Base-by-base conservation (phyloP, 2,888 invertebrate genomes). In the Drosophila eohydei region DNA sequence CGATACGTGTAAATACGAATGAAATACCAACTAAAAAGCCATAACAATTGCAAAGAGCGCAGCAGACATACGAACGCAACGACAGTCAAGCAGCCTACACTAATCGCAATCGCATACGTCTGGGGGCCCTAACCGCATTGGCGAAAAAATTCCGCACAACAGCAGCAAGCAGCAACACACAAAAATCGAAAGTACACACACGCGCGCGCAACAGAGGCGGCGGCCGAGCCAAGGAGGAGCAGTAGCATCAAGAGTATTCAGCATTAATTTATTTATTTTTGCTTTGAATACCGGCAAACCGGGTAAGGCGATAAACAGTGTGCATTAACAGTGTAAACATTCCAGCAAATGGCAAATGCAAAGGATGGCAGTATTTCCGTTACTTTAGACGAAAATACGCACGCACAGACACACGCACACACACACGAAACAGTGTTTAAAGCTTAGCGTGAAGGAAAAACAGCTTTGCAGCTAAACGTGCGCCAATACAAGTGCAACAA, bases 111-210 rank as follows among this genome's bases (percentile, higher is more conserved):
- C 63, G 73, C 62, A 55, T 63, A 63, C 66, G 73, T 71, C 67
- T 80, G 76, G 38, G 57, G 58, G 64, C 69, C 67, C 62, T 73
- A 81, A 79, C 81, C 79, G 78, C 79, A 79, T 79, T 79, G 70
- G 78, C 81, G 65, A 81, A 79, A 79, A 79, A 81, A 73, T 71
- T 78, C 65, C 69, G 70, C 80, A 79, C 74, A 75, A 80, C 65
- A 69, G 50, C 69, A 43, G 32, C 56, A 56, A 56, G 50, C 65
- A 43, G 56, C 56, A 56, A 43, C 62, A 71, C 57, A 77, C 60
- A 66, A 69, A 68, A 75, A 80, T 76, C 63, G 72, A 74, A 71
- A 78, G 67, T 60, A 65, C 54, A 73, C 21, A 72, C 34, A 65
- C 67, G 77, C 68, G 67, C 69, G 67, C 54, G 61, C 55, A 40